Conservation (phyloP, 2,113 vertebrate genomes). For the Fregetta grallaria region DNA sequence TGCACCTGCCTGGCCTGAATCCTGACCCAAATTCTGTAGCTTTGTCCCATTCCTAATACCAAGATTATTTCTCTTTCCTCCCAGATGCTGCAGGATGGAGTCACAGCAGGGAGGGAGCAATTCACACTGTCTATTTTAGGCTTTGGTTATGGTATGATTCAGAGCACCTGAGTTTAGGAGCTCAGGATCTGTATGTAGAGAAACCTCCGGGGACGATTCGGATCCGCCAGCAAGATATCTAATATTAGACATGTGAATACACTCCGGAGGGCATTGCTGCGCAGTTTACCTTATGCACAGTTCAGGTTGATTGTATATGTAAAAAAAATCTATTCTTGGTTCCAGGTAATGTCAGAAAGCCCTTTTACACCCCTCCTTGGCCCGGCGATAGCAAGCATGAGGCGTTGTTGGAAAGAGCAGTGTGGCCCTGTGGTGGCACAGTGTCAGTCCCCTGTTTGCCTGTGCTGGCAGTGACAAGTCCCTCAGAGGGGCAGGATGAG, state of each 20-base stretch:
- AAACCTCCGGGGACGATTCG: background rate
- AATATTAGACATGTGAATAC: slow-evolving; percentile 45
- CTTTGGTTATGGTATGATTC: slow-evolving; percentile 33
- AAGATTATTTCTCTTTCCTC: background rate
- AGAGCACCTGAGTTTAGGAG: slow-evolving; percentile 1
- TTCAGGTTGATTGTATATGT: background rate
- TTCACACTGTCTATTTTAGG: slow-evolving; percentile 50
- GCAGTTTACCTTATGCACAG: slow-evolving; percentile 30
- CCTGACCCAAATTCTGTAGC: background rate
- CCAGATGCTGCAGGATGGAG: slow-evolving; percentile 36
- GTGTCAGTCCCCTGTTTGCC: background rate
- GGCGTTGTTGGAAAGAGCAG: background rate
- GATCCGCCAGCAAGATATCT: slow-evolving; percentile 16
- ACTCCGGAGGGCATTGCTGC: background rate
- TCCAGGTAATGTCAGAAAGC: background rate
- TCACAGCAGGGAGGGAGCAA: slow-evolving; percentile 19
- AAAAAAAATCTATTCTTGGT: background rate
- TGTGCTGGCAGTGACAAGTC: fast-evolving
- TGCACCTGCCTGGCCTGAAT: background rate
- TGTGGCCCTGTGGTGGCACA: background rate
- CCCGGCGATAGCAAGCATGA: fast-evolving
- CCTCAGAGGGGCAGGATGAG: background rate
- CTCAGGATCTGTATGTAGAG: background rate
- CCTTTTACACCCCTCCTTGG: background rate
- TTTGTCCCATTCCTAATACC: background rate